These are phyloP conservation scores for Neotoxoptera formosana DNA, from an alignment of 1,140 invertebrate genomes.

Conservation along the genomic window DNA sequence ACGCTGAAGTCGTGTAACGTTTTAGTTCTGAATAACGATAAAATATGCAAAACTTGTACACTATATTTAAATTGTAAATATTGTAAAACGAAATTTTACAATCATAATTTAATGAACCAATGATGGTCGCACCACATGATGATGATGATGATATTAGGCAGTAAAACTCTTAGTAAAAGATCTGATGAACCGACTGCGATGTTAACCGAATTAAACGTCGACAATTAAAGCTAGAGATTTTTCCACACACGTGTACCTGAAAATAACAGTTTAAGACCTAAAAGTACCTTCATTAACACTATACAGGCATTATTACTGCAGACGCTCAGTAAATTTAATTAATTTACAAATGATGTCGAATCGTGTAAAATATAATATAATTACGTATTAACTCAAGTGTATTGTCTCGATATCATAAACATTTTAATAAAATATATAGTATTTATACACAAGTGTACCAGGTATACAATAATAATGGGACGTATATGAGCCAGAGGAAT, in stretches of 20 bases:
- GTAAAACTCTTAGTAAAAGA: background rate
- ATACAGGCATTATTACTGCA: too few species aligned
- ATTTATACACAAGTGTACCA: too few species aligned
- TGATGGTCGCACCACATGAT: background rate
- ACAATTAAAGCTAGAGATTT: background rate
- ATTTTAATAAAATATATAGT: too few species aligned
- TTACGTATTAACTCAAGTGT: too few species aligned
- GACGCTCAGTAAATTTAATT: background rate
- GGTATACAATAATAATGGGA: background rate
- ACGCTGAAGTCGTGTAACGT: too few species aligned
- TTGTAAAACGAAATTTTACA: too few species aligned
- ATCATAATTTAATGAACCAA: background rate
- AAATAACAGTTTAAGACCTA: background rate
- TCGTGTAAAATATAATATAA: background rate
- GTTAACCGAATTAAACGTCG: background rate
- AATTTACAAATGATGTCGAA: background rate
- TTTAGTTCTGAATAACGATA: too few species aligned
- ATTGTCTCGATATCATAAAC: background rate
- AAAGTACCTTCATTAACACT: background rate
- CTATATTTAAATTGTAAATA: too few species aligned
- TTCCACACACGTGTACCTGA: background rate
- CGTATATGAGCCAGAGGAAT: background rate
- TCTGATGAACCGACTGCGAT: background rate
- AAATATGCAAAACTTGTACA: too few species aligned
- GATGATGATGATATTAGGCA: background rate